Base-by-base conservation (phyloP, 2,888 invertebrate genomes). In the Schrankia costaestrigalis region DNA sequence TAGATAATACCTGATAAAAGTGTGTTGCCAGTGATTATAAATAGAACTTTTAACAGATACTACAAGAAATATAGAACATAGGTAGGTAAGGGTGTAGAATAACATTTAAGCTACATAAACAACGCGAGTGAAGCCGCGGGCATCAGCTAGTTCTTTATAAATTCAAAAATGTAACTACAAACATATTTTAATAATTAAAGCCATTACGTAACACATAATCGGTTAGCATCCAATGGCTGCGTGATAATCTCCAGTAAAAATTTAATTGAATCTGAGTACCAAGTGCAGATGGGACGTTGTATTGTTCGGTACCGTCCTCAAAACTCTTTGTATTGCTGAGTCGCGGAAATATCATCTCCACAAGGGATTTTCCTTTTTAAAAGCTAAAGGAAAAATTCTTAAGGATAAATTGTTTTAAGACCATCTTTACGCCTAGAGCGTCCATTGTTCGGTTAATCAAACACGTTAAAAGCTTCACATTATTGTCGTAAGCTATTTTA, bases 241-340 rank as follows among this genome's bases (percentile, higher is more conserved):
- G 86, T 87, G 88, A 88, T 87, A 86, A 84, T 87, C 83, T 82
- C 69, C 81, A 81, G 80, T 89, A 86, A 86, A 87, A 88, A 87
- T 78, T 83, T 85, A 89, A 88, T 87, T 83, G 86, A 86, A 87
- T 84, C 78, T 76, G 64, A 64, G 70, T 72, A 74, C 68, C 60
- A 64, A 55, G 64, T 65, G 72, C 84, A 83, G 84, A 79, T 83
- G 84, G 78, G 78, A 63, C 72, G 48, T 53, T 50, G 53, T 58
- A 64, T 79, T 82, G 75, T 75, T 57, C 56, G 64, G 56, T 54
- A 63, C 63, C 65, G 60, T 42, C 41, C 34, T 22, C 29, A n/a
- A 37, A 38, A 46, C 45, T 50, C 53, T 44, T 35, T 56, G 50
- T 53, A 46, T 36, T 38, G 42, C 17, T 31, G 63, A 61, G 46